These are phyloP conservation scores for Nephrotoma guestfalica DNA, from an alignment of 2,888 invertebrate species.

Conservation along the genomic window DNA sequence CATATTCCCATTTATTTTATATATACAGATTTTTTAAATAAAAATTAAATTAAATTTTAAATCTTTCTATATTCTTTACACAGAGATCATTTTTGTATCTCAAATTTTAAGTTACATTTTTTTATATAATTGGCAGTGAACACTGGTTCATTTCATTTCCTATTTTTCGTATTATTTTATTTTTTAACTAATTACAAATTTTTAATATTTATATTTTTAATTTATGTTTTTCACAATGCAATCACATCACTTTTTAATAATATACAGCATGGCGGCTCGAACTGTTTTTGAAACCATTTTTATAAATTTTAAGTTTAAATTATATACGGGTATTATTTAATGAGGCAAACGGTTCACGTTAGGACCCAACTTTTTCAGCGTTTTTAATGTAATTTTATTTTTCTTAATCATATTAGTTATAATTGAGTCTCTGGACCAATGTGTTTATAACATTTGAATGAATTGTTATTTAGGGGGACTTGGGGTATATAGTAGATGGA, in stretches of 20 bases:
- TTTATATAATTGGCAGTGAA: conserved; percentile 17
- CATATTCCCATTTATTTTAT: neutral
- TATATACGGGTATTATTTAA: neutral
- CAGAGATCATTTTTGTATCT: neutral
- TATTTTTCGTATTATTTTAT: conserved; percentile 7
- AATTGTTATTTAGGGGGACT: no score
- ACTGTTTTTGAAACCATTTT: neutral
- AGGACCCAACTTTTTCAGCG: neutral
- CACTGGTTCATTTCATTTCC: conserved; percentile 18
- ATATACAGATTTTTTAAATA: neutral
- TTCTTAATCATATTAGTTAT: neutral
- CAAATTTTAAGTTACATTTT: neutral
- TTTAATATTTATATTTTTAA: neutral
- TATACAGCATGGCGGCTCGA: neutral
- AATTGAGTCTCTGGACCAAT: neutral
- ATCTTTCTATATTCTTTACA: neutral
- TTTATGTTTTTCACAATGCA: neutral
- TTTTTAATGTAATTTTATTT: neutral
- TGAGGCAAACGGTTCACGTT: neutral
- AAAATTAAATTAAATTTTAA: neutral
- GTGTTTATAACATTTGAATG: no score
- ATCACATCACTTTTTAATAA: neutral
- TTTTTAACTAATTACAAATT: neutral
- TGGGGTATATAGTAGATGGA: neutral
- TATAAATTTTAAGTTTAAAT: neutral